Evolutionary conservation across 2,797 vertebrate species (phyloP).

Genomic region (Argyrosomus regius): DNA sequence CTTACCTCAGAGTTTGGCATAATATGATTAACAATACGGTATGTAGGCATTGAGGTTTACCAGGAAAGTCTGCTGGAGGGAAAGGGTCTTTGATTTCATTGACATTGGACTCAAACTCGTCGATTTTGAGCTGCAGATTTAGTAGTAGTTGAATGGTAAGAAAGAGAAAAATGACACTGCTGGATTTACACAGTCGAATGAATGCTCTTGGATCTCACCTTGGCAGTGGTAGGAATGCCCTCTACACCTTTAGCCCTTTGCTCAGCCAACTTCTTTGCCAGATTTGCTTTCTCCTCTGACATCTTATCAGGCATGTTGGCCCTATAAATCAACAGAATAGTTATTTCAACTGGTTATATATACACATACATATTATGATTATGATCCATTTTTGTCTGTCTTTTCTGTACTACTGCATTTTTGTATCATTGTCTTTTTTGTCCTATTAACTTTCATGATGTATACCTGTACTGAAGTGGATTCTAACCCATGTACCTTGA

Average conservation of each 20-base stretch:
- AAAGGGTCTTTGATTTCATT: conserved; percentile 97
- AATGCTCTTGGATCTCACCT: conserved; percentile 78
- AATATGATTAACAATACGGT: neutral
- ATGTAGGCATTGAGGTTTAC: conserved; percentile 69
- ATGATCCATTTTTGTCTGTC: too few species aligned
- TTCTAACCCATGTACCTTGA: too few species aligned
- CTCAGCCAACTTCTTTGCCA: conserved; percentile 91
- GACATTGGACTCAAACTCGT: conserved; percentile 96
- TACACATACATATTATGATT: neutral
- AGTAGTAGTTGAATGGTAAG: neutral
- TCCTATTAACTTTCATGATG: too few species aligned
- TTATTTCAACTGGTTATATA: too few species aligned
- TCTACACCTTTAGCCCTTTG: conserved; percentile 91
- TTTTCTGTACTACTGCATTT: too few species aligned
- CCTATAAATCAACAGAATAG: conserved; percentile 69
- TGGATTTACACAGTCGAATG: fast-evolving
- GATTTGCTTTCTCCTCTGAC: conserved; percentile 89
- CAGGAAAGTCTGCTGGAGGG: conserved; percentile 95
- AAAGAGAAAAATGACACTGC: too few species aligned
- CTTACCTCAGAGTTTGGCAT: neutral
- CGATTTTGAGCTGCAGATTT: conserved; percentile 90
- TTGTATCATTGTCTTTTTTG: too few species aligned
- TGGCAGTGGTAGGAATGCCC: conserved; percentile 93
- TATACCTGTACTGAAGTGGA: too few species aligned
- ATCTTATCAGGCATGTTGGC: conserved; percentile 88